phyloP scores from a whole-genome alignment of 2,797 vertebrate genomes.

The Chromobotia macracanthus region DNA sequence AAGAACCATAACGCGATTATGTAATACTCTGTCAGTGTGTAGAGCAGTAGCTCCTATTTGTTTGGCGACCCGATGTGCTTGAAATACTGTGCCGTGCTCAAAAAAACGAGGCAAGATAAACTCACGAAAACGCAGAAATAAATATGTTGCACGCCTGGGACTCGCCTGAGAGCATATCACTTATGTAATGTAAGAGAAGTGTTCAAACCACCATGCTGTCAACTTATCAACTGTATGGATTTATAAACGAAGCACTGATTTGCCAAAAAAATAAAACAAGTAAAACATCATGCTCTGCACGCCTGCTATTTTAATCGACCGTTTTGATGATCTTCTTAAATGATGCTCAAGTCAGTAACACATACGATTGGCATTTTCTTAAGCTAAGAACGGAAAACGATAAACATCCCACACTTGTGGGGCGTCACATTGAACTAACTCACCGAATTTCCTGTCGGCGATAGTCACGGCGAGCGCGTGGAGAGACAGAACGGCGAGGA shows the following conservation, averaged over 20 bases:
- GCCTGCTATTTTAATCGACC: neutral
- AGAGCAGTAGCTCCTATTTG: constrained; percentile 31
- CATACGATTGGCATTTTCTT: too few species aligned
- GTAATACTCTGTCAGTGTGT: constrained; percentile 30
- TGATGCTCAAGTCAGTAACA: neutral
- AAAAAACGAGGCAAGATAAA: neutral
- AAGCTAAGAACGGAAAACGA: neutral
- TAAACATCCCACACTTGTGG: neutral
- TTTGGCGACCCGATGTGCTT: neutral
- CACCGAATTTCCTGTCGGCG: constrained; percentile 77
- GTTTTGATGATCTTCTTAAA: neutral
- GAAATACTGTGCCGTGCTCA: neutral
- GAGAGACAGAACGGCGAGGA: constrained; percentile 68
- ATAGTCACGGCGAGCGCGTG: constrained; percentile 64
- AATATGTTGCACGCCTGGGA: neutral
- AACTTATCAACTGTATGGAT: neutral
- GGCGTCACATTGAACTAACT: constrained; percentile 57
- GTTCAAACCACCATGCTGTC: neutral
- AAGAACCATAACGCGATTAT: constrained; percentile 43
- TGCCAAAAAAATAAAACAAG: neutral
- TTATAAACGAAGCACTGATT: neutral
- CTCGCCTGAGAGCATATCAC: neutral
- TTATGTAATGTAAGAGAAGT: neutral
- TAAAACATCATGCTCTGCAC: neutral
- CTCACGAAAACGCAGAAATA: constrained; percentile 4